Evolutionary conservation across 2,113 vertebrate genomes (phyloP), one percentile per base, ranked within the genome.

Genomic region (Protobothrops mucrosquamatus): DNA sequence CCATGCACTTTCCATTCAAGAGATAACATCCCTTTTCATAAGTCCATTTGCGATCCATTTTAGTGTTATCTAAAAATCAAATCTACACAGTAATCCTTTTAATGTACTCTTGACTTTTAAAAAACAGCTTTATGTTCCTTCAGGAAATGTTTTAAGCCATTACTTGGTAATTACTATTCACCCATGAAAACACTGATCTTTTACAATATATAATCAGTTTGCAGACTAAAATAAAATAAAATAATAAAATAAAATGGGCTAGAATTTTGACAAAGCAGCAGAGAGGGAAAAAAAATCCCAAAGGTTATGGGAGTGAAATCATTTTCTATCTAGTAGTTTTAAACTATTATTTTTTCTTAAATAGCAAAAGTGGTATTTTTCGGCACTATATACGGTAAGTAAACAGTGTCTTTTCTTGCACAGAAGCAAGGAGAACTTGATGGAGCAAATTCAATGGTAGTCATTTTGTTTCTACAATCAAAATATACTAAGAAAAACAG

Each of bases 11-110:
- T 98, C 98, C 98, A 99, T 98, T 99, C 99, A 98, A 98, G 98
- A 98, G 98, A 99, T 98, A 99, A 98, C 98, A 98, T 99, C 98
- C 98, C 95, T 98, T 98, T 98, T 98, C 98, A 96, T 97, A 98
- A 98, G 98, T 98, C 98, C 98, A 98, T 98, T 98, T 99, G 98
- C 98, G 98, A 98, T 98, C 98, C 98, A 98, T 99, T 98, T 98
- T 98, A 98, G 97, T 96, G 98, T 98, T 98, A 99, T 99, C 98
- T 98, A 98, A 98, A 98, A 98, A 98, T 98, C 98, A 97, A 98
- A 98, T 98, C 98, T 98, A 97, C 98, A 98, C 97, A 97, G 98
- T 98, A 98, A 98, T 98, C 98, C 98, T 98, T 98, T 98, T 98
- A 98, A 98, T 98, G 97, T 97, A 98, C 98, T 98, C 97, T 98